phyloP scores from a whole-genome alignment of 2,113 vertebrate genomes.

The Eretmochelys imbricata region DNA sequence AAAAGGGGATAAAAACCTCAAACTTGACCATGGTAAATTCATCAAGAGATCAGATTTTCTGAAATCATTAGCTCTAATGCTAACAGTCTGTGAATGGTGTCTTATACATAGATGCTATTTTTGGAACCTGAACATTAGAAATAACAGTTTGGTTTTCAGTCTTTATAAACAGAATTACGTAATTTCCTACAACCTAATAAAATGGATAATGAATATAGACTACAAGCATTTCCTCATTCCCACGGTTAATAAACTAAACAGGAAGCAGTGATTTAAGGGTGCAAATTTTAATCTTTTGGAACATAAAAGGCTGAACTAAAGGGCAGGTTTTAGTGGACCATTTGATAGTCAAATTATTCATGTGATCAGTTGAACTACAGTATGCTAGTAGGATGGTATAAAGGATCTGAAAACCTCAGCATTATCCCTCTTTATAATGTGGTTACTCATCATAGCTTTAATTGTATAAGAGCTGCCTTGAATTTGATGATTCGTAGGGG shows the following conservation, averaged over 20 bases:
- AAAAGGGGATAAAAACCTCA: neutral
- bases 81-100: neutral
- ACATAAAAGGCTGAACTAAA: neutral
- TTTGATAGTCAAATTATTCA: conserved; percentile 14
- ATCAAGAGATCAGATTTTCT: conserved; percentile 1
- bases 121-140: conserved; percentile 2
- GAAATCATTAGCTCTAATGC: neutral
- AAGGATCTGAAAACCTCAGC: neutral
- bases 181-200: neutral
- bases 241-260: neutral
- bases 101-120: neutral
- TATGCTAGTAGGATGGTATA: neutral
- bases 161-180: neutral
- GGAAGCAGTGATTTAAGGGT: neutral
- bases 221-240: neutral
- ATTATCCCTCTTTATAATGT: neutral
- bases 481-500: neutral
- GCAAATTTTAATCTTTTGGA: neutral
- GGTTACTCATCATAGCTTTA: conserved; percentile 31
- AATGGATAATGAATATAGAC: neutral
- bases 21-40: conserved; percentile 22
- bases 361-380: neutral
- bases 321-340: neutral
- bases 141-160: neutral
- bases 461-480: neutral